Evolutionary conservation across 2,113 vertebrate genomes (phyloP).

Genomic region (Mus musculus): DNA sequence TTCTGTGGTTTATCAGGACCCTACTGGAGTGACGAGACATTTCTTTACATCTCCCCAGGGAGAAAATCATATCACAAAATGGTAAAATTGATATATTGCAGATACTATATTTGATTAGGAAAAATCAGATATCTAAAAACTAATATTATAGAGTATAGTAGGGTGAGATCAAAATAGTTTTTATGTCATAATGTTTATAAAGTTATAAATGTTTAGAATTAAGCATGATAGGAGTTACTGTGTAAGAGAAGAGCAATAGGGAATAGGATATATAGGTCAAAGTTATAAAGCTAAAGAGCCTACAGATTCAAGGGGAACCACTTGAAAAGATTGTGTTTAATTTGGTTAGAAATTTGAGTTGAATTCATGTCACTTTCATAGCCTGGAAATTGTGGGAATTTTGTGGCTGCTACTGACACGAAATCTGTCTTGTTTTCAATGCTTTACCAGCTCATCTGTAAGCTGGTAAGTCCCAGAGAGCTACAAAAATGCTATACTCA

Average conservation of each 20-base stretch:
- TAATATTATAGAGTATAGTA: background rate
- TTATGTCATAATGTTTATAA: too few relatives aligned
- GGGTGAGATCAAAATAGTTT: background rate
- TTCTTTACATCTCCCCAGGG: background rate
- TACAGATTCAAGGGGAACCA: background rate
- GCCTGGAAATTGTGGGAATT: background rate
- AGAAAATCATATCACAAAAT: background rate
- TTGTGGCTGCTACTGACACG: background rate
- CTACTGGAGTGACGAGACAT: background rate
- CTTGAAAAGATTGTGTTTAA: background rate
- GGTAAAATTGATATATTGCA: background rate
- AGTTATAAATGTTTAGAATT: background rate
- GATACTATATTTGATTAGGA: background rate
- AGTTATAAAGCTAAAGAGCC: background rate
- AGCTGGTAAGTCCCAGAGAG: background rate
- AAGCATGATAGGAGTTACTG: background rate
- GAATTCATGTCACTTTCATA: background rate
- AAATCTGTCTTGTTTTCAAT: background rate
- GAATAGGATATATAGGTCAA: background rate
- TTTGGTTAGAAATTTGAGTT: background rate
- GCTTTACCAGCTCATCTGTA: background rate
- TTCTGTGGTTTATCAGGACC: background rate
- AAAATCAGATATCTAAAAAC: background rate
- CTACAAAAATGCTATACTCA: too few relatives aligned
- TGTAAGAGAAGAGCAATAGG: background rate